A percentile compares a stretch with the other conserved stretches of the same genome.
phyloP scores from a whole-genome alignment of 2,113 vertebrate genomes.

The Corythornis cristatus region DNA sequence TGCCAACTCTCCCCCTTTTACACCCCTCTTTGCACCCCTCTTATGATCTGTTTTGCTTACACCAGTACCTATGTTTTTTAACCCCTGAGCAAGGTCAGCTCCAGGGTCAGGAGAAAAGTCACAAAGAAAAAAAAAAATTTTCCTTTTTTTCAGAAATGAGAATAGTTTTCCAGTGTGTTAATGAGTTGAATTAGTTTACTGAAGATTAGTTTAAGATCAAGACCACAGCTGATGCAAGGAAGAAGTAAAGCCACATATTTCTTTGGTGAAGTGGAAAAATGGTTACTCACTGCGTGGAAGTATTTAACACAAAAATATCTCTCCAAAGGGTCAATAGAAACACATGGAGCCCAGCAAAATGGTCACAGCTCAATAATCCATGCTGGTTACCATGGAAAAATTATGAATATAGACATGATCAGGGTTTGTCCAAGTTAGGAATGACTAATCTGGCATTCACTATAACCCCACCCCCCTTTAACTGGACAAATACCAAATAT shows the following conservation, averaged over 20 bases:
- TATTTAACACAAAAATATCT: constrained; percentile 7
- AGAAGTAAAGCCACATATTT: background rate
- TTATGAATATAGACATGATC: constrained; percentile 32
- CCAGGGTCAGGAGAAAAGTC: background rate
- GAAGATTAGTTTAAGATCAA: background rate
- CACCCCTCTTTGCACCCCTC: background rate
- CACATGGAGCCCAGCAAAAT: background rate
- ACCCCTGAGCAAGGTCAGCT: background rate
- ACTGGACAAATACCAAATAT: constrained; percentile 21
- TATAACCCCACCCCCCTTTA: background rate
- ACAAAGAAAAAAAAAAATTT: background rate
- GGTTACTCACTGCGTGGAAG: background rate
- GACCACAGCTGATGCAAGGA: background rate
- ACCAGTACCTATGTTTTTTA: background rate
- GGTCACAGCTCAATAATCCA: background rate
- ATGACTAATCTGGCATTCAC: constrained; percentile 37
- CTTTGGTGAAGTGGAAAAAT: background rate
- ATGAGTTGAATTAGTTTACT: background rate
- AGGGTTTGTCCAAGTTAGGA: background rate
- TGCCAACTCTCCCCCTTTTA: background rate
- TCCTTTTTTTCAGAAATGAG: background rate
- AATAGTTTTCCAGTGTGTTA: background rate
- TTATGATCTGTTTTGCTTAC: background rate
- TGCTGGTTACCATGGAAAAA: constrained; percentile 38
- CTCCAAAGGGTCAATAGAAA: background rate